Conservation (phyloP, 53 echinoderm and acorn worm species). For the Pentamera pediparva region DNA sequence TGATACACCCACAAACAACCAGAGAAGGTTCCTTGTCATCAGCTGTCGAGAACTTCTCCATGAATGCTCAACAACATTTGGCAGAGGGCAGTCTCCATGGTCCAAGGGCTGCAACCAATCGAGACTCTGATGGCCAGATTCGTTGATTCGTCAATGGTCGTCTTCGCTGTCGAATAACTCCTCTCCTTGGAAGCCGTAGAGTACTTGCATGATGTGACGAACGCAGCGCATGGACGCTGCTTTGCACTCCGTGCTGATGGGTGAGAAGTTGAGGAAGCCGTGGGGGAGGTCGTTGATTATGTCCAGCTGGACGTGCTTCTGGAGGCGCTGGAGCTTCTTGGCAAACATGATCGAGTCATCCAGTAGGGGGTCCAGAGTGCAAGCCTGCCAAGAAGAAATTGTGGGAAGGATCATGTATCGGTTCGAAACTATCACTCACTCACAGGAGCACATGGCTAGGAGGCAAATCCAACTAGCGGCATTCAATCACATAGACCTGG, state of each 20-base stretch:
- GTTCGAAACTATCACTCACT: too few species aligned
- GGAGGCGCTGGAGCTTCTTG: slow-evolving; percentile 56
- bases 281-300: slow-evolving; percentile 85
- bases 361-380: slow-evolving; percentile 75
- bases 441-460: too few species aligned
- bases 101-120: too few species aligned
- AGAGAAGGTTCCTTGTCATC: too few species aligned
- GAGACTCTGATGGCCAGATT: too few species aligned
- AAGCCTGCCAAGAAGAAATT: slow-evolving; percentile 45
- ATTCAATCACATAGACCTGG: too few species aligned
- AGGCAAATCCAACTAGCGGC: too few species aligned
- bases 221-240: slow-evolving; percentile 83
- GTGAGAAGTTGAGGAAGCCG: slow-evolving; percentile 96
- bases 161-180: slow-evolving; percentile 40
- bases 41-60: too few species aligned
- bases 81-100: too few species aligned
- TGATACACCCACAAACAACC: too few species aligned
- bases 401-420: background rate
- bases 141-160: slow-evolving; percentile 20
- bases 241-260: slow-evolving; percentile 81
- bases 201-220: slow-evolving; percentile 79
- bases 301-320: slow-evolving; percentile 72
- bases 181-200: slow-evolving; percentile 73
- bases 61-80: too few species aligned
- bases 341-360: slow-evolving; percentile 96